Conservation (phyloP, 1,140 invertebrate genomes). For the Macrobrachium rosenbergii region DNA sequence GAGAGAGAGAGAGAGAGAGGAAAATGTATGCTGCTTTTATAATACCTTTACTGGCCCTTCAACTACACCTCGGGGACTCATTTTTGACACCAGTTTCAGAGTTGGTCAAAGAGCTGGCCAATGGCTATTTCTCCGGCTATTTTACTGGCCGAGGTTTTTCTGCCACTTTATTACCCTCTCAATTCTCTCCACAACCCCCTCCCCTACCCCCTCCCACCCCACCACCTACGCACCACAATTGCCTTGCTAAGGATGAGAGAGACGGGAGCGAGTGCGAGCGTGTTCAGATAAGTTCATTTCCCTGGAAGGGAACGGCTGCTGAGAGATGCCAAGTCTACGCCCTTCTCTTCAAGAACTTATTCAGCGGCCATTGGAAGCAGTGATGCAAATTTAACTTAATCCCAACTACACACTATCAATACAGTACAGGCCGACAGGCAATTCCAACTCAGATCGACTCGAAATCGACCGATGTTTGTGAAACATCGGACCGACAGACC, state of each 20-base stretch:
- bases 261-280: too few relatives aligned
- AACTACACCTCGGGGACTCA: slow-evolving; percentile 44
- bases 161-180: neutral
- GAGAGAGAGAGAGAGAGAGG: slow-evolving; percentile 22
- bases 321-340: too few relatives aligned
- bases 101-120: slow-evolving; percentile 56
- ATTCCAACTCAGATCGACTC: too few relatives aligned
- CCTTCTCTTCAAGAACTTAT: too few relatives aligned
- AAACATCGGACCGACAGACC: too few relatives aligned
- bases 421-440: too few relatives aligned
- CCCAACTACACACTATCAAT: too few relatives aligned
- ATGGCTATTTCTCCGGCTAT: slow-evolving; percentile 18
- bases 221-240: neutral
- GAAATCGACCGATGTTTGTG: too few relatives aligned
- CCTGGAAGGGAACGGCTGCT: too few relatives aligned
- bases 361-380: too few relatives aligned
- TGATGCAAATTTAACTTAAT: too few relatives aligned
- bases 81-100: slow-evolving; percentile 62
- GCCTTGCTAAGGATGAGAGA: neutral
- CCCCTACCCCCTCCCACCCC: neutral
- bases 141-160: slow-evolving; percentile 36
- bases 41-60: slow-evolving; percentile 58
- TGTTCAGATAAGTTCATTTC: too few relatives aligned
- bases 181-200: neutral
- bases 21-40: slow-evolving; percentile 61